A percentile compares a stretch with the other conserved stretches of the same genome.
Conservation (phyloP, 1,140 invertebrate species). For the Drosophila malerkotliana region DNA sequence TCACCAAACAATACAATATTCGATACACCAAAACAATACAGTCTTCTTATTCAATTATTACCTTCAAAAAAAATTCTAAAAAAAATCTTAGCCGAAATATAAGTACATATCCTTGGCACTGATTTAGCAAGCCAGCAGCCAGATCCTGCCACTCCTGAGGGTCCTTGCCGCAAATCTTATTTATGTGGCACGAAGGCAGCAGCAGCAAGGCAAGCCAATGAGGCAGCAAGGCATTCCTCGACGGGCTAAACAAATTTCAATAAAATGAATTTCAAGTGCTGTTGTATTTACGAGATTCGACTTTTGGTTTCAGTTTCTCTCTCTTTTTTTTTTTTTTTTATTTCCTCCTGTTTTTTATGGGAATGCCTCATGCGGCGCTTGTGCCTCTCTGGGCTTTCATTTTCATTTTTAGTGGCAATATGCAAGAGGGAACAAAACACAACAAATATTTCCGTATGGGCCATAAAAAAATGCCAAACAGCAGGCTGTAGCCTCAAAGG, state of each 20-base stretch:
- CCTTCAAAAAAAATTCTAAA: background rate
- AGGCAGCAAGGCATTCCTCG: constrained; percentile 28
- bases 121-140: background rate
- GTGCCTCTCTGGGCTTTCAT: constrained; percentile 38
- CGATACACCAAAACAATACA: no score
- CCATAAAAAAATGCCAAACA: constrained; percentile 52
- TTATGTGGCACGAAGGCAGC: constrained; percentile 2
- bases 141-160: constrained; percentile 6
- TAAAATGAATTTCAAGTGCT: constrained; percentile 75
- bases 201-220: background rate
- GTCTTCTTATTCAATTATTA: background rate
- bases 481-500: constrained; percentile 1
- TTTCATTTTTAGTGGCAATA: constrained; percentile 78
- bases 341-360: constrained; percentile 53
- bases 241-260: constrained; percentile 72
- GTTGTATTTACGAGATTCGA: background rate
- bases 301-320: constrained; percentile 3
- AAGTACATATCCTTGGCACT: background rate
- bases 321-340: background rate
- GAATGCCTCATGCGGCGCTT: constrained; percentile 58
- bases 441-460: constrained; percentile 67
- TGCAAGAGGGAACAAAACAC: constrained; percentile 60
- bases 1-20: no score
- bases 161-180: constrained; percentile 32
- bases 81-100: no score